Evolutionary conservation across 2,797 vertebrate genomes (phyloP).

Genomic region (Harpagifer antarcticus): DNA sequence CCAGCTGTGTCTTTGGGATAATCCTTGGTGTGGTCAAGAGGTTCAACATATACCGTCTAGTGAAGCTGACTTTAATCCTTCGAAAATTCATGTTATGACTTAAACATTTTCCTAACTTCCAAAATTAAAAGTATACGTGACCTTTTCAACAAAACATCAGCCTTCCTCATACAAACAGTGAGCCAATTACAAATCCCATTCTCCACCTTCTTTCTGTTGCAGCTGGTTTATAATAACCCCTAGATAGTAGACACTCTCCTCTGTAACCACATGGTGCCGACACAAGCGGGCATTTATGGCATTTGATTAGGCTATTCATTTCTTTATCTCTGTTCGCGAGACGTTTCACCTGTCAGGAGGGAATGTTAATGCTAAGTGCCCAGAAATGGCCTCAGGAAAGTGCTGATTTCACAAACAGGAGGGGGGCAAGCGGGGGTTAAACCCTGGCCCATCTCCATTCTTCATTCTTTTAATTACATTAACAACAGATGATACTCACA

Average conservation of each 20-base stretch:
- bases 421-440: background rate
- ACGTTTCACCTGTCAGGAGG: slow-evolving; percentile 4
- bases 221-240: background rate
- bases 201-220: background rate
- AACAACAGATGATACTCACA: slow-evolving; percentile 27
- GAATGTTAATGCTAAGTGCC: slow-evolving; percentile 10
- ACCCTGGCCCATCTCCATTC: background rate
- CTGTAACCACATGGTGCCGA: slow-evolving; percentile 1
- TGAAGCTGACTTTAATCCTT: no score
- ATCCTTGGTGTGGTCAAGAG: no score
- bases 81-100: no score
- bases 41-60: no score
- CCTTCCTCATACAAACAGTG: background rate
- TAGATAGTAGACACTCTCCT: background rate
- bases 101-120: no score
- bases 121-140: no score
- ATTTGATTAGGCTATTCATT: slow-evolving; percentile 34
- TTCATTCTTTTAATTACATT: slow-evolving; percentile 43
- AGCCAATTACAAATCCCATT: no score
- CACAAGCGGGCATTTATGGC: slow-evolving; percentile 16
- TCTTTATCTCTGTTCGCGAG: slow-evolving; percentile 33
- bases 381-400: slow-evolving; percentile 22
- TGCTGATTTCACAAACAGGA: slow-evolving; percentile 11
- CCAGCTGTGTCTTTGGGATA: no score
- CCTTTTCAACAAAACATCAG: background rate